A percentile compares a stretch with the other conserved stretches of the same genome.
These are phyloP conservation scores for Geococcyx californianus DNA, from an alignment of 2,113 vertebrate species.

Conservation along the genomic window DNA sequence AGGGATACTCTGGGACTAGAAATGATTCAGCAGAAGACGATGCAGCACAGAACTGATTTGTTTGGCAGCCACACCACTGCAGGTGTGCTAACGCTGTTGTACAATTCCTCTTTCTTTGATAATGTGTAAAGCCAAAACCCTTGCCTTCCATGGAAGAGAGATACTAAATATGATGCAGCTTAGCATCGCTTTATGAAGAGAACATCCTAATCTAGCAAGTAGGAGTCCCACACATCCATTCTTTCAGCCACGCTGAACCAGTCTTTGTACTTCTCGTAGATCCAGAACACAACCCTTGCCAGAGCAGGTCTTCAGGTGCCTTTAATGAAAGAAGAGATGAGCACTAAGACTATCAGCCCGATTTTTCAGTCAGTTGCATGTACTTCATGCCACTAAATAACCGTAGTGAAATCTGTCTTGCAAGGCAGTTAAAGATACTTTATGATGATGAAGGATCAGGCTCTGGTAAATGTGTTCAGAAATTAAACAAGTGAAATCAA, in stretches of 20 bases:
- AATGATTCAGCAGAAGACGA: constrained; percentile 18
- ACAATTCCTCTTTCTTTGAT: not conserved
- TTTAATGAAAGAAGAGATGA: not conserved
- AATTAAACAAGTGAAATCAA: constrained; percentile 23
- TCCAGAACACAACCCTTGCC: not conserved
- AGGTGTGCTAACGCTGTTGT: not conserved
- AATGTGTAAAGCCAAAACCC: not conserved
- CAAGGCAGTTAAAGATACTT: not conserved
- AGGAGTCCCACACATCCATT: not conserved
- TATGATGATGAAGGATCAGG: not conserved
- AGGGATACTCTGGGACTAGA: not conserved
- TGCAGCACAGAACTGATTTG: not conserved
- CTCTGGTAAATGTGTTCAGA: not conserved
- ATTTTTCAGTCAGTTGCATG: not conserved
- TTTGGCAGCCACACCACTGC: not conserved
- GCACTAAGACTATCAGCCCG: not conserved
- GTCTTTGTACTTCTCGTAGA: not conserved
- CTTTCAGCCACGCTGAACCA: not conserved
- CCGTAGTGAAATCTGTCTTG: not conserved
- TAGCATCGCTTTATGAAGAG: not conserved
- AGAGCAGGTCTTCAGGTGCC: not conserved
- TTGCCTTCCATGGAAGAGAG: not conserved
- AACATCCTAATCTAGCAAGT: not conserved
- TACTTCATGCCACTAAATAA: not conserved
- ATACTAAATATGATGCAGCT: not conserved